phyloP scores from a whole-genome alignment of 2,797 vertebrate species.

The Gymnopithys bicolor region DNA sequence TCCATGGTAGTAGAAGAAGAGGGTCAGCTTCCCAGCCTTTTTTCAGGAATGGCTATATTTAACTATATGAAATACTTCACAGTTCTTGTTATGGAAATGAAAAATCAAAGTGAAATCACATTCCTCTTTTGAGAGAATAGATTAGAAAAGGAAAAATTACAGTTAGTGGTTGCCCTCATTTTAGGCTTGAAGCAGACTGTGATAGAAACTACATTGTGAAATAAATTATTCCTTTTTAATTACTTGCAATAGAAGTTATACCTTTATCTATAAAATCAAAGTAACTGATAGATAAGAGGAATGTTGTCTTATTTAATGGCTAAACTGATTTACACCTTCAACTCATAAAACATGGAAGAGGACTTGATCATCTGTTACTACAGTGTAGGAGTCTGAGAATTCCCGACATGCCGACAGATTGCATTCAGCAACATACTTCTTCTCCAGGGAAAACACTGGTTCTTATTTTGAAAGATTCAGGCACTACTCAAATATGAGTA shows the following conservation, averaged over 20 bases:
- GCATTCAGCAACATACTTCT: constrained; percentile 37
- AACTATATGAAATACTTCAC: not conserved
- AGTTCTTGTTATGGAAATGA: constrained; percentile 43
- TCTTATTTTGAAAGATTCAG: constrained; percentile 58
- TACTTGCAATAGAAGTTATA: constrained; percentile 53
- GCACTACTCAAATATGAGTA: constrained; percentile 30
- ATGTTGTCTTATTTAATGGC: constrained; percentile 57
- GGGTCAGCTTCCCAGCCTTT: not conserved
- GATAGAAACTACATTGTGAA: constrained; percentile 56
- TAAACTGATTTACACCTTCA: constrained; percentile 64
- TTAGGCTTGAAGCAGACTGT: constrained; percentile 50
- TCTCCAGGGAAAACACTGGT: constrained; percentile 31
- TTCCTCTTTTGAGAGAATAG: constrained; percentile 40
- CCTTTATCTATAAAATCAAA: constrained; percentile 71
- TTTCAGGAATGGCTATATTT: not conserved
- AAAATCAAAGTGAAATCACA: constrained; percentile 50
- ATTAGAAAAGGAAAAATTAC: constrained; percentile 47
- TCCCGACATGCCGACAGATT: constrained; percentile 22
- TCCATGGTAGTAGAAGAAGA: not conserved
- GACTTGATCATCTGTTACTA: constrained; percentile 55
- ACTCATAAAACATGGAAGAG: constrained; percentile 52
- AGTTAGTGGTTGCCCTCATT: constrained; percentile 55
- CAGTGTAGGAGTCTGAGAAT: constrained; percentile 4
- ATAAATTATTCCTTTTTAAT: constrained; percentile 74
- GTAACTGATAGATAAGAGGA: constrained; percentile 54